These are phyloP conservation scores for Leguminivora glycinivorella DNA, from an alignment of 1,140 invertebrate species.

Conservation along the genomic window DNA sequence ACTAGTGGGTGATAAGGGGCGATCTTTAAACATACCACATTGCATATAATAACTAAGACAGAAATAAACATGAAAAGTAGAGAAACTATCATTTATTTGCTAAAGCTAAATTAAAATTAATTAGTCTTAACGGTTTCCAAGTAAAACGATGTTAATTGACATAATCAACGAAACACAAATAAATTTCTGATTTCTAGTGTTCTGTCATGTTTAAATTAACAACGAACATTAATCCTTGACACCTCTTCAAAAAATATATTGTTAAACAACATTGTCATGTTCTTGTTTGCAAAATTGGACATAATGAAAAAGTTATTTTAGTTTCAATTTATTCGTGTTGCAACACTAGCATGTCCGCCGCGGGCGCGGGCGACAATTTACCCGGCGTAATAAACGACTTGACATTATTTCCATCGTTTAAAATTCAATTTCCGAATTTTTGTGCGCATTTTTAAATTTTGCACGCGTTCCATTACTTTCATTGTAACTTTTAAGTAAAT, in stretches of 20 bases:
- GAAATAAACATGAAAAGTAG: not conserved
- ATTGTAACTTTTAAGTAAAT: too few species aligned
- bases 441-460: not conserved
- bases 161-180: constrained; percentile 2
- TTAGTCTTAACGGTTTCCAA: not conserved
- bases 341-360: constrained; percentile 37
- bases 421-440: constrained; percentile 16
- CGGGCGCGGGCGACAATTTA: constrained; percentile 35
- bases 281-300: not conserved
- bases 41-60: not conserved
- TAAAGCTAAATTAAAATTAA: constrained; percentile 4
- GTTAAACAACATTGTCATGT: not conserved
- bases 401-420: constrained; percentile 14
- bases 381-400: constrained; percentile 12
- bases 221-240: not conserved
- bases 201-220: not conserved
- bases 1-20: too few species aligned
- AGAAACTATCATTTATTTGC: not conserved
- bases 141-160: not conserved
- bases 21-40: too few species aligned
- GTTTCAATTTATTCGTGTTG: constrained; percentile 37
- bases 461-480: not conserved
- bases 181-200: not conserved
- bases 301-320: constrained; percentile 39
- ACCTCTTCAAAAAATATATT: not conserved